phyloP scores from a whole-genome alignment of 2,888 invertebrate species.

The Eupithecia pulchellata region DNA sequence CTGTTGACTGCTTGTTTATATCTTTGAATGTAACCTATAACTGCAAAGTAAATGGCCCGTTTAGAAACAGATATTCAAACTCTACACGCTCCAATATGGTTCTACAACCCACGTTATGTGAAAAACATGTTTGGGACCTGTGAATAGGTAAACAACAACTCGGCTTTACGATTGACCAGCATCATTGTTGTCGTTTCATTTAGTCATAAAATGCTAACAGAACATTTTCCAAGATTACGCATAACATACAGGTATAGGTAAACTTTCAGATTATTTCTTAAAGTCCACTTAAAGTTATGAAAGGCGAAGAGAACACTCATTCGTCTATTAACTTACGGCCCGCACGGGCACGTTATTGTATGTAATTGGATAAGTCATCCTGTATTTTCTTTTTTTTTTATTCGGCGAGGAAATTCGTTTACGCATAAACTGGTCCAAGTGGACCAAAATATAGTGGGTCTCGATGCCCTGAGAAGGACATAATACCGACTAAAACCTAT shows the following conservation, averaged over 20 bases:
- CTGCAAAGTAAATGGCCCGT: slow-evolving; percentile 48
- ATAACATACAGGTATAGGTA: neutral
- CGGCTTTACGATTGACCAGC: neutral
- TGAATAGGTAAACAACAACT: slow-evolving; percentile 14
- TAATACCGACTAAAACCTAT: too few species aligned
- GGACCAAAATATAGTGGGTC: too few species aligned
- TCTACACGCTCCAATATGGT: slow-evolving; percentile 41
- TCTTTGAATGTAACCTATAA: neutral
- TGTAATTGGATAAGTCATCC: neutral
- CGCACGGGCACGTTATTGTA: too few species aligned
- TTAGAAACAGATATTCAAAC: slow-evolving; percentile 49
- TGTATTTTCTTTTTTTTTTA: too few species aligned
- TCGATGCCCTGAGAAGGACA: too few species aligned
- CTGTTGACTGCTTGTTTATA: neutral
- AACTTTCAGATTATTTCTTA: neutral
- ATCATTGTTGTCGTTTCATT: slow-evolving; percentile 9
- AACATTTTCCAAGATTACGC: neutral
- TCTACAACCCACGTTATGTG: slow-evolving; percentile 33
- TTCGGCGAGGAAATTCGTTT: too few species aligned
- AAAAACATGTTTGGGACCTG: slow-evolving; percentile 21
- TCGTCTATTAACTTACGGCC: too few species aligned
- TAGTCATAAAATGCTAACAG: neutral
- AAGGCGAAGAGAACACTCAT: too few species aligned
- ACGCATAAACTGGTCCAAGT: too few species aligned
- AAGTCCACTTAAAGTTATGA: too few species aligned